Conservation (phyloP, 2,113 vertebrate genomes). For the Bujurquina vittata region DNA sequence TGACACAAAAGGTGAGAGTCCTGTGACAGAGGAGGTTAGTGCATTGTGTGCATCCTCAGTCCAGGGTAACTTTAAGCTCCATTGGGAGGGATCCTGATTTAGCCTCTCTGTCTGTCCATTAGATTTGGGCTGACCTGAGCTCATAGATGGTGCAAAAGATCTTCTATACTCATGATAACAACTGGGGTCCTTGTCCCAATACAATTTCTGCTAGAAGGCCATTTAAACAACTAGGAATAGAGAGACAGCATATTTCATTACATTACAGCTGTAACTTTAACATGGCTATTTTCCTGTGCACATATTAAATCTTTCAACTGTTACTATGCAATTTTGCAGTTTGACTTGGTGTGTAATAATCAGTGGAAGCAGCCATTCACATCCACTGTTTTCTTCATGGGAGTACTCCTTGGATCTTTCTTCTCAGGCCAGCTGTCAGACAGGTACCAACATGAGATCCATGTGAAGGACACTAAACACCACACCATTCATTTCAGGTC, state of each 20-base stretch:
- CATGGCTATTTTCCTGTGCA: not conserved
- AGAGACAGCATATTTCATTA: not conserved
- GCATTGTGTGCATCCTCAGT: too few relatives aligned
- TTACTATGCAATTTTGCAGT: constrained; percentile 73
- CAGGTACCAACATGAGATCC: constrained; percentile 77
- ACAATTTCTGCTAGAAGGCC: too few relatives aligned
- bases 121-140: too few relatives aligned
- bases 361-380: constrained; percentile 89
- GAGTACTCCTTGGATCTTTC: constrained; percentile 87
- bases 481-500: not conserved
- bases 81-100: too few relatives aligned
- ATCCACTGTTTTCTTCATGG: constrained; percentile 85
- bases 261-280: not conserved
- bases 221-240: not conserved
- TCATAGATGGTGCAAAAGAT: too few relatives aligned
- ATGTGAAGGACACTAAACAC: not conserved
- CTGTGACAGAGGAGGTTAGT: too few relatives aligned
- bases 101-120: too few relatives aligned
- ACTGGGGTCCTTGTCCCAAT: too few relatives aligned
- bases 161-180: too few relatives aligned
- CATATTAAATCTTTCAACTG: not conserved
- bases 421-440: constrained; percentile 90
- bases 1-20: too few relatives aligned
- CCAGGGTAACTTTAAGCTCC: too few relatives aligned
- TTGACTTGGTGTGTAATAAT: constrained; percentile 88